A percentile compares a stretch with the other conserved stretches of the same genome.
Evolutionary conservation across 2,797 vertebrate genomes (phyloP).

Genomic region (Masticophis lateralis): DNA sequence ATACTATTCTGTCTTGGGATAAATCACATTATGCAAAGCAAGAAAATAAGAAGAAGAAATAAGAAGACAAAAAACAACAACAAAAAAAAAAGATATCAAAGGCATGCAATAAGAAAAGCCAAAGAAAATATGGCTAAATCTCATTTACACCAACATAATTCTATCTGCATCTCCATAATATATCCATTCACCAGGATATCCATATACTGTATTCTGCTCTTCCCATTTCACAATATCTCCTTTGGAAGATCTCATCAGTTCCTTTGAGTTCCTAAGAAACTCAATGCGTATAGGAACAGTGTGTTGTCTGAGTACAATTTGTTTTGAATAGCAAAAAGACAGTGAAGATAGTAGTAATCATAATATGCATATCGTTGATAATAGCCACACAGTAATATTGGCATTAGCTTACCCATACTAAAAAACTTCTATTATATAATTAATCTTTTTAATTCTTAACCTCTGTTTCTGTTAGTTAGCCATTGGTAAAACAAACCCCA

Average conservation of each 20-base stretch:
- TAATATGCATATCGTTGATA: no score
- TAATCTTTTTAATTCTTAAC: not conserved
- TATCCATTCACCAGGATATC: not conserved
- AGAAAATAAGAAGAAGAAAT: not conserved
- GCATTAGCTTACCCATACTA: no score
- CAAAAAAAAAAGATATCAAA: not conserved
- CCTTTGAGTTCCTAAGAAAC: not conserved
- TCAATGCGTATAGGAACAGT: no score
- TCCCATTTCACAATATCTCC: not conserved
- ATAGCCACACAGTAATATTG: no score
- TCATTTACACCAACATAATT: not conserved
- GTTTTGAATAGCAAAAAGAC: no score
- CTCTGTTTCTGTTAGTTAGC: no score
- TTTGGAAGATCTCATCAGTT: not conserved
- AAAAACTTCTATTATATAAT: no score
- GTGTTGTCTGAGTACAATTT: no score
- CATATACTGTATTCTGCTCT: not conserved
- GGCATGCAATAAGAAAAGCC: not conserved
- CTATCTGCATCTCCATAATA: not conserved
- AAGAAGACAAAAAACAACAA: no score
- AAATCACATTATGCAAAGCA: not conserved
- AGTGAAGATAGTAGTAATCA: no score
- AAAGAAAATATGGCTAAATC: not conserved
- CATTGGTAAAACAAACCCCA: no score
- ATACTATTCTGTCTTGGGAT: not conserved